These are phyloP conservation scores for Melopsittacus undulatus DNA, from an alignment of 2,797 vertebrate genomes.

Conservation along the genomic window DNA sequence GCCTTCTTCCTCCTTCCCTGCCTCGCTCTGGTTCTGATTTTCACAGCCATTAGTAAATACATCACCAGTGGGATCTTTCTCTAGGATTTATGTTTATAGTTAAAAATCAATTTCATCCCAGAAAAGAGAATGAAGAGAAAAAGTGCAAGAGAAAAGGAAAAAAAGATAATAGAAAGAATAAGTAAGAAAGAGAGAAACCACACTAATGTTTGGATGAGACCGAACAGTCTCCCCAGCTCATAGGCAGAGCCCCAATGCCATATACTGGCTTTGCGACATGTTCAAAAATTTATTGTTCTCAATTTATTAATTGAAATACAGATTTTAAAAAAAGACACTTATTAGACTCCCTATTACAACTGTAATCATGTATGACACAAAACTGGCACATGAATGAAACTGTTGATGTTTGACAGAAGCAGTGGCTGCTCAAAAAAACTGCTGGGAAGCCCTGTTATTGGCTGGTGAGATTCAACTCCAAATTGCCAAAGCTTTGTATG, in stretches of 20 bases:
- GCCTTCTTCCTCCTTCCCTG: conserved; percentile 50
- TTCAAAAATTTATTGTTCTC: neutral
- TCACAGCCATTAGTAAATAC: conserved; percentile 38
- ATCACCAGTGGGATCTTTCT: conserved; percentile 24
- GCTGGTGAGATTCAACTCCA: neutral
- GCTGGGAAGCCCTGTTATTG: neutral
- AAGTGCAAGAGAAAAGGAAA: neutral
- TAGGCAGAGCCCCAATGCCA: neutral
- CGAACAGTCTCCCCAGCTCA: neutral
- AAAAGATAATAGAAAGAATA: neutral
- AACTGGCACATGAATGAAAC: neutral
- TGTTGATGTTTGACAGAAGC: neutral
- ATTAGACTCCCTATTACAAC: neutral
- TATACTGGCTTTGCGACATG: neutral
- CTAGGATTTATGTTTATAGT: conserved; percentile 46
- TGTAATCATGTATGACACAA: neutral
- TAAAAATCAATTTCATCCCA: conserved; percentile 39
- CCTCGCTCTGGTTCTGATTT: conserved; percentile 64
- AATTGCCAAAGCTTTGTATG: neutral
- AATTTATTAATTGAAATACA: neutral
- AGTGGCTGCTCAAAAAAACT: neutral
- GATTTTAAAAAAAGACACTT: neutral
- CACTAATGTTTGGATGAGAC: neutral
- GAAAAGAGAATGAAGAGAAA: neutral
- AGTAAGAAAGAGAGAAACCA: neutral